These are phyloP conservation scores for Sinocyclocheilus maitianheensis DNA, from an alignment of 2,113 vertebrate genomes.

Conservation along the genomic window DNA sequence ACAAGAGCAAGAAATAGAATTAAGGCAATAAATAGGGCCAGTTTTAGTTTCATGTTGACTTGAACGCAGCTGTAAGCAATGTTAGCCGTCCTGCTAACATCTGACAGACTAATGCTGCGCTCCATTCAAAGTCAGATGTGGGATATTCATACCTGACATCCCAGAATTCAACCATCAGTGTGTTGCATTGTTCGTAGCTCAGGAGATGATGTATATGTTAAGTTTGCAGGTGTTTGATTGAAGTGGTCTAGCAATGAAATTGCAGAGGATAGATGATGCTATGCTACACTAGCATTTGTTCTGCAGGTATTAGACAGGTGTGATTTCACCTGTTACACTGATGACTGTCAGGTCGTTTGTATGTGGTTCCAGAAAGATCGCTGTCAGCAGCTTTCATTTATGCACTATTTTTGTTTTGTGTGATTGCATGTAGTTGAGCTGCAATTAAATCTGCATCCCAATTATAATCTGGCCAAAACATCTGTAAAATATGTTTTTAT, in stretches of 20 bases:
- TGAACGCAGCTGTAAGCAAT: not conserved
- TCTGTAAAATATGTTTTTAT: too few relatives aligned
- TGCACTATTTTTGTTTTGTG: not conserved
- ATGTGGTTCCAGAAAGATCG: not conserved
- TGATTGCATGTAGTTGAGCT: not conserved
- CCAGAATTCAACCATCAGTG: not conserved
- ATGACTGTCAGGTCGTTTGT: not conserved
- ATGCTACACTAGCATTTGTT: not conserved
- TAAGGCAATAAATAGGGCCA: not conserved
- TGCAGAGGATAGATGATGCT: not conserved
- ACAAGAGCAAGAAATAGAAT: not conserved
- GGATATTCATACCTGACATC: not conserved
- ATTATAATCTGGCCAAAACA: not conserved
- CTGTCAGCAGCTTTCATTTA: not conserved
- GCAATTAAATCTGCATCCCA: not conserved
- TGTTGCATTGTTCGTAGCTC: not conserved
- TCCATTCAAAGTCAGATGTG: not conserved
- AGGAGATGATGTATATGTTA: not conserved
- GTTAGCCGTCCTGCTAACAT: not conserved
- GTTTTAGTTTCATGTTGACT: not conserved
- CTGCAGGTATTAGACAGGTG: constrained; percentile 12
- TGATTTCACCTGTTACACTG: not conserved
- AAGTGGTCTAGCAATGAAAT: not conserved
- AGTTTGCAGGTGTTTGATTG: constrained; percentile 9
- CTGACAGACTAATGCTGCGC: not conserved